Base-by-base conservation (phyloP, 2,113 vertebrate genomes). In the Melanostigma gelatinosum region DNA sequence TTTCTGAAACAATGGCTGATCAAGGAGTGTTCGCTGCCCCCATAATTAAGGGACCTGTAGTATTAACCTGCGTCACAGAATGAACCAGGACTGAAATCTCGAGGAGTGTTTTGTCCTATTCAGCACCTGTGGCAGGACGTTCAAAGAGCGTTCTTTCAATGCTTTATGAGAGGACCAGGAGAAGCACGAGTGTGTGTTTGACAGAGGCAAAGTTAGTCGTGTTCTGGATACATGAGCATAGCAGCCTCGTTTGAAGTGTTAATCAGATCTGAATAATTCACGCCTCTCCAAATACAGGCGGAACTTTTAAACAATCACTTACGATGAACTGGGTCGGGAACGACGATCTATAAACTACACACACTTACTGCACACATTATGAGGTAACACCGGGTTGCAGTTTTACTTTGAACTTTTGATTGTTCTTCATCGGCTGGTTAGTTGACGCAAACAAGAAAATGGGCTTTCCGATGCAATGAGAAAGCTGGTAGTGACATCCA, bases 261-360 rank as follows among this genome's bases (percentile, higher is more conserved):
- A 90, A 94, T 77, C 85, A 86, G 87, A 79, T 79, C 57, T 90
- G 85, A 94, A 93, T 91, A 92, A 92, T 93, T 91, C 81, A 92
- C 72, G 7, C 44, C 58, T 76, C 80, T 82, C 74, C 83, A 87
- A 87, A 88, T 88, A 87, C 27, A 34, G 72, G 66, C 42, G 6
- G 83, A 90, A 83, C 84, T 85, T 89, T 83, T 80, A 85, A 82
- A 84, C 80, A 85, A 88, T 74, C 82, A 87, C 85, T 90, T 89
- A 85, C 72, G 2, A 42, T 40, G 74, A 80, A 77, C 29, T 69
- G 29, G 64, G 60, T 62, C 11, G 13, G 8, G 46, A 77, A 69
- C 52, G 22, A 68, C 15, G 6, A 40, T 66, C 40, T 40, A 22
- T 62, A 75, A 75, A 58, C 60, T 42, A 50, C 60, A 84, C 20